Evolutionary conservation across 2,888 invertebrate genomes (phyloP), one percentile per base, ranked within the genome.

Genomic region (Pasiphila rectangulata): DNA sequence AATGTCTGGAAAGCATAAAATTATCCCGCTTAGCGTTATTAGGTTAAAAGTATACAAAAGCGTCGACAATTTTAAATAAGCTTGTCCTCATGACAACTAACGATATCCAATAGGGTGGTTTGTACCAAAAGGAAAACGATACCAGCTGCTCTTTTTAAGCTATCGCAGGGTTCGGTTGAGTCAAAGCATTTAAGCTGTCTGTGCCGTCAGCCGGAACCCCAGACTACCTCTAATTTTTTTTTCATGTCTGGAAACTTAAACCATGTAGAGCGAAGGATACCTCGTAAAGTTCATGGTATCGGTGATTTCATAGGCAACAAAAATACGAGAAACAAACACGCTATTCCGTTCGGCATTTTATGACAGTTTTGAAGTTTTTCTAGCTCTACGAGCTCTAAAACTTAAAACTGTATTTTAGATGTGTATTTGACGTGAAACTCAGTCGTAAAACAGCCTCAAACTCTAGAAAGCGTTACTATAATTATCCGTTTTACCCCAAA

Each of bases 191-290:
- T 59, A 59, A 54, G 47, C 37, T 50, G 57, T 57, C 54, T 24
- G 36, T 42, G 44, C 42, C 48, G 36, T 51, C 47, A 48, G 42
- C 34, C 54, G 38, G 32, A 37, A 42, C 36, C 45, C 35, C 57
- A 56, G 54, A 53, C 56, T 50, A 51, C 46, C 54, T 49, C 35
- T 46, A 36, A 45, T 51, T 51, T 59, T 59, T n/a, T n/a, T 56
- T 51, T 41, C 45, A 29, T 30, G 59, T 59, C 59, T 56, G 47
- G 39, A 34, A 58, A 51, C 51, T 50, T 51, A 34, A 49, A 36
- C 29, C 32, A 46, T 40, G 44, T 45, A 40, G 46, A 15, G 38
- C 34, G 25, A 48, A 47, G 51, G 56, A 50, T 49, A 38, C 27
- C 37, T 36, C 42, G 27, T 44, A 53, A 49, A 47, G 30, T 49